Base-by-base conservation (phyloP, 2,797 vertebrate species). In the Catharus ustulatus region DNA sequence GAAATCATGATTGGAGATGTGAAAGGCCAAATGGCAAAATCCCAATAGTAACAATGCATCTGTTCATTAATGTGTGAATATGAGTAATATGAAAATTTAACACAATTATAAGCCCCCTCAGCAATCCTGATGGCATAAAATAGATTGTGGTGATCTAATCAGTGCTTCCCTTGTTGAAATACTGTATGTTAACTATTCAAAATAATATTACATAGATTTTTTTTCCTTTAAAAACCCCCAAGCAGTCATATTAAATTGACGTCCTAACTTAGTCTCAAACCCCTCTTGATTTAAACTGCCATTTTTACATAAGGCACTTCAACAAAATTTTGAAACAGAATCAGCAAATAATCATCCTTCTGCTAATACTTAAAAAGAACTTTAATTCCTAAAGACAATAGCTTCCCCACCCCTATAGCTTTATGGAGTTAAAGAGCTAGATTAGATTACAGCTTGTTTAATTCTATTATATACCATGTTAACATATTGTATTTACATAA, bases 11-110 rank as follows among this genome's bases (percentile, higher is more conserved):
- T 92, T 61, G 91, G 87, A 76, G 96, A 95, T 85, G 81, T 38
- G 74, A 93, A 97, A 96, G 92, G 93, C 75, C 88, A 94, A 97
- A 93, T 96, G 95, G 93, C 94, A 96, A 94, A 95, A 96, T 93
- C 93, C 92, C 96, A 97, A 78, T 91, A 95, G 97, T 94, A 97
- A 96, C 90, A 90, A 94, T 87, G 95, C 62, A 96, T 90, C 94
- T 97, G 92, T 93, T 97, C 73, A 67, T 95, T 96, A 95, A 96
- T 91, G 88, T 81, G 85, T 59, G 88, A 95, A 88, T 96, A 93
- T 73, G 87, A 97, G 87, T 94, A 96, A 94, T 95, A 86, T 81
- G 82, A 97, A 97, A 95, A 96, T 96, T 94, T 96, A 94, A 96
- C 94, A 80, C 81, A 74, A 95, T 95, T 93, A 89, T 84, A 94